These are phyloP conservation scores for Chaetodon trifascialis DNA, from an alignment of 2,113 vertebrate species.

Conservation along the genomic window DNA sequence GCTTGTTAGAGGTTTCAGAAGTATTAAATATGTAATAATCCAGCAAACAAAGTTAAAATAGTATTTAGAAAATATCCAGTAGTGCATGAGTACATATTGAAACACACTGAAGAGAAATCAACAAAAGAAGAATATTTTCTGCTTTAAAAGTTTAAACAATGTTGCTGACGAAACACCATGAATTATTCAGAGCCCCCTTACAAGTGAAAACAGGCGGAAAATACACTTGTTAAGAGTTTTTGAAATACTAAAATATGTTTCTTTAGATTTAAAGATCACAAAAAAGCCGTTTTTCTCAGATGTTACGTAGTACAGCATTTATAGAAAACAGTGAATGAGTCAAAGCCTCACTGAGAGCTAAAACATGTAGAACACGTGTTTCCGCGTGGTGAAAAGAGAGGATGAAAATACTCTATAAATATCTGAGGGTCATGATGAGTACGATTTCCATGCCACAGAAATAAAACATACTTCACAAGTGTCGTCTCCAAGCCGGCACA, in stretches of 20 bases:
- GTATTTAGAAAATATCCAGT: background rate
- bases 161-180: conserved; percentile 77
- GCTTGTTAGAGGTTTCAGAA: conserved; percentile 2
- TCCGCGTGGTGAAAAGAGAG: background rate
- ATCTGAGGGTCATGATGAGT: background rate
- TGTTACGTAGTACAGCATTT: background rate
- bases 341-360: conserved; percentile 71
- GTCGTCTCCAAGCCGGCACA: conserved; percentile 20
- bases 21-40: background rate
- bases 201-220: conserved; percentile 31
- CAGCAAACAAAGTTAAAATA: background rate
- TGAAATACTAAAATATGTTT: conserved; percentile 24
- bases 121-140: conserved; percentile 4
- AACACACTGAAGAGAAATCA: conserved; percentile 2
- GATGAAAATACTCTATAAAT: background rate
- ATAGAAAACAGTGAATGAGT: conserved; percentile 82
- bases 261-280: background rate
- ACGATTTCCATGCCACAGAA: conserved; percentile 5
- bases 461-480: background rate
- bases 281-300: background rate
- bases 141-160: conserved; percentile 31
- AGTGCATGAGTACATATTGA: background rate
- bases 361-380: background rate
- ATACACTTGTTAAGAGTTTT: conserved; percentile 18
- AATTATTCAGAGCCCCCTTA: conserved; percentile 87